Evolutionary conservation across 2,113 vertebrate species (phyloP), one percentile per base, ranked within the genome.

Genomic region (Capreolus pygargus): DNA sequence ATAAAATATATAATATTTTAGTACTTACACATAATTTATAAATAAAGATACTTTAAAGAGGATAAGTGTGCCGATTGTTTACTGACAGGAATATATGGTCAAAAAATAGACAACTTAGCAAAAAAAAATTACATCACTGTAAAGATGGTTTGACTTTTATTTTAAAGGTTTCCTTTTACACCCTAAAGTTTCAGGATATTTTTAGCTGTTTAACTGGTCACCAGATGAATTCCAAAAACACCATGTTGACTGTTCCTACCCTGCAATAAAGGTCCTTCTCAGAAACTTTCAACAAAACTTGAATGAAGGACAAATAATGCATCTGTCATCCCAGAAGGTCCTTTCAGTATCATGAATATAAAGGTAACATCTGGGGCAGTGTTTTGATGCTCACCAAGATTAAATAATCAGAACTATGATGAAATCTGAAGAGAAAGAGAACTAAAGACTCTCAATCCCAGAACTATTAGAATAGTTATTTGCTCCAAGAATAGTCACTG

Each of bases 91-190:
- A 90, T 84, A 86, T 43, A 58, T 52, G 55, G 39, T 57, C 82
- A 95, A 95, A 94, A 94, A 78, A 58, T 2, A 92, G 61, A 94
- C 33, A 70, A 60, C 33, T 74, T 17, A 86, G 13, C 81, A 67
- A 84, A 91, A 76, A 76, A 76, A 74, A 55, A 61, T 81, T 81
- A 76, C 25, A 87, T 50, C 39, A 91, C 82, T 84, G 47, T 93
- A 93, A 93, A 96, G 50, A 96, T 10, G 1, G 64, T 50, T 86
- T 87, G 82, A 93, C 76, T 93, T 87, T 81, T 74, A 91, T 70
- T 95, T 92, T 95, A 95, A 81, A 94, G 60, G 30, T 94, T 96
- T 94, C 47, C n/a, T 94, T 96, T 96, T 92, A 86, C 50, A 90
- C 45, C 50, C 64, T 93, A 86, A 95, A 86, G 54, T 47, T 94